Evolutionary conservation across 23 tunicate species (phyloP).

Genomic region (Trididemnum miniatum): DNA sequence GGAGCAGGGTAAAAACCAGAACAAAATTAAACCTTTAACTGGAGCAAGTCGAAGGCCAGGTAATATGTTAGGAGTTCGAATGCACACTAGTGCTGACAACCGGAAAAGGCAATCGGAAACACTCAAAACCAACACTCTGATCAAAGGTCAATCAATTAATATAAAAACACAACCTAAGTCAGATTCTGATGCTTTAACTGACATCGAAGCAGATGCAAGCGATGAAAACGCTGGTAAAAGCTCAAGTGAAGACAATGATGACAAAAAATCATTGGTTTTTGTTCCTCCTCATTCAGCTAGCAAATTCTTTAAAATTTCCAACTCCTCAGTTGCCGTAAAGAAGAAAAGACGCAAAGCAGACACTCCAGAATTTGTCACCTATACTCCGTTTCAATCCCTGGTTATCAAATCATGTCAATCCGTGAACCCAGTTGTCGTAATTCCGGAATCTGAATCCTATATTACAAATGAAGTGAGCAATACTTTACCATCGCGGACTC

Average conservation of each 20-base stretch:
- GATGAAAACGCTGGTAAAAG: neutral
- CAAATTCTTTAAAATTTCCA: conserved; percentile 1
- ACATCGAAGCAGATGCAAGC: neutral
- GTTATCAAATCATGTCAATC: conserved; percentile 46
- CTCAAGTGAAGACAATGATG: neutral
- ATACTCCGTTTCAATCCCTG: conserved; percentile 45
- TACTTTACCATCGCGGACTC: neutral
- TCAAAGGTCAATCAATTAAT: conserved; percentile 32
- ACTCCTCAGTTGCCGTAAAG: neutral
- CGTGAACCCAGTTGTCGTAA: conserved; percentile 28
- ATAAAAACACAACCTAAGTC: neutral
- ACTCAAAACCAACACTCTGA: conserved; percentile 13
- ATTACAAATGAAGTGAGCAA: neutral
- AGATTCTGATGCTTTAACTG: neutral
- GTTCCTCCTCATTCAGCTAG: neutral
- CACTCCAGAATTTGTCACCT: neutral
- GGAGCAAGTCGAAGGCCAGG: neutral
- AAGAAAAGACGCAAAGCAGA: neutral
- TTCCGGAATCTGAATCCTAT: neutral
- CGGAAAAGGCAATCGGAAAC: neutral
- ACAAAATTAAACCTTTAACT: neutral
- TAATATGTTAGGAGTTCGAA: neutral
- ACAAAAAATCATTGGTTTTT: neutral
- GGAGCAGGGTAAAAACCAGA: neutral
- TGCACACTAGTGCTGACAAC: neutral